Evolutionary conservation across 2,113 vertebrate genomes (phyloP).

Genomic region (Nothocercus nigrocapillus): DNA sequence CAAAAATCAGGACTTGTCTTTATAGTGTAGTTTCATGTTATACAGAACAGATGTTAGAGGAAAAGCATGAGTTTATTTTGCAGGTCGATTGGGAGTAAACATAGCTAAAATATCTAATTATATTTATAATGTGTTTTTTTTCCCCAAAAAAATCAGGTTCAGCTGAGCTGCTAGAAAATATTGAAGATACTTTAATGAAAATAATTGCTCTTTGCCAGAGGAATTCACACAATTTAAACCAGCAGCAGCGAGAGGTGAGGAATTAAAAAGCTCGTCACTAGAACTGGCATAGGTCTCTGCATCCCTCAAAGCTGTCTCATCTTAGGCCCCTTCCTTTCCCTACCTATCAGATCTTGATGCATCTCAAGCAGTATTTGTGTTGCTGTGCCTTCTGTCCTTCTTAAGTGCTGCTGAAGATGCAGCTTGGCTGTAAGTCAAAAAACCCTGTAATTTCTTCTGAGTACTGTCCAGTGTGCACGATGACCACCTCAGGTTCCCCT

Average conservation of each 20-base stretch:
- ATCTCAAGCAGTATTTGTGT: background rate
- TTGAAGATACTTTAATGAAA: constrained; percentile 83
- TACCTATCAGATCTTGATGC: accelerated
- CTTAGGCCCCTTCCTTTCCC: background rate
- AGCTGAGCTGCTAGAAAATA: constrained; percentile 68
- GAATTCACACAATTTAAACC: constrained; percentile 88
- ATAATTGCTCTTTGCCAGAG: constrained; percentile 90
- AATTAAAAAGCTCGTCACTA: background rate
- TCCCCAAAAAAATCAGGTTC: constrained; percentile 18
- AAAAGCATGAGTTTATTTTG: background rate
- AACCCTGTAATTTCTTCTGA: accelerated
- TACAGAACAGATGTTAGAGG: background rate
- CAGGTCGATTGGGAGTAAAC: background rate
- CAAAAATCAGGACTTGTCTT: background rate
- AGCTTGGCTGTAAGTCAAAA: background rate
- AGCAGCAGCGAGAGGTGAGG: constrained; percentile 91
- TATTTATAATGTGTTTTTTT: background rate
- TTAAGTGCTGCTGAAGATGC: background rate
- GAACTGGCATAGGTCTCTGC: background rate
- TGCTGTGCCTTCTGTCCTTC: background rate
- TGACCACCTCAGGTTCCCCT: background rate
- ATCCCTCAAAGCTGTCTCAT: background rate
- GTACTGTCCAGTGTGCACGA: background rate
- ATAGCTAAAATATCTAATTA: background rate
- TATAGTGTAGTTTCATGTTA: background rate